Conservation (phyloP, 2,888 invertebrate genomes). For the Eilema griseolum region DNA sequence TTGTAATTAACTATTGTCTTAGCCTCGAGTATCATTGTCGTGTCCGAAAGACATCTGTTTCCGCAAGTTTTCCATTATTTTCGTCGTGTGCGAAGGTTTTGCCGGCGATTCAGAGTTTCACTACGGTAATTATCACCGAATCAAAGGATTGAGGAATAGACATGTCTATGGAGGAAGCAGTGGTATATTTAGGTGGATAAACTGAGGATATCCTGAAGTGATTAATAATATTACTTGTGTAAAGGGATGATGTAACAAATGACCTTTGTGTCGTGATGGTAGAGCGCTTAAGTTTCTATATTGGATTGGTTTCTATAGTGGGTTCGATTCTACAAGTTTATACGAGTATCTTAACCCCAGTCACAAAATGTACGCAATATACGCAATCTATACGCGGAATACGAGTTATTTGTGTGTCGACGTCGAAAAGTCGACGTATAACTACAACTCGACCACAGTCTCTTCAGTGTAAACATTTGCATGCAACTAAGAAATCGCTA, state of each 20-base stretch:
- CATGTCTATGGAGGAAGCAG: neutral
- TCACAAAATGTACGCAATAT: no score
- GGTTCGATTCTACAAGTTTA: neutral
- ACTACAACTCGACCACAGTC: no score
- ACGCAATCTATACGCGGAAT: no score
- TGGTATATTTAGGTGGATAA: neutral
- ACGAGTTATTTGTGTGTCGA: no score
- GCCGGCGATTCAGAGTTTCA: slow-evolving; percentile 38
- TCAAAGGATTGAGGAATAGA: slow-evolving; percentile 15
- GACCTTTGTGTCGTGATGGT: neutral
- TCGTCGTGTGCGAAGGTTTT: slow-evolving; percentile 31
- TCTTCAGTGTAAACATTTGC: no score
- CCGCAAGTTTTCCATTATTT: slow-evolving; percentile 37
- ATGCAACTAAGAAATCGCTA: no score
- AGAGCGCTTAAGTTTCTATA: neutral
- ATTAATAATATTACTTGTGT: neutral
- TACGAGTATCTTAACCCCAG: no score
- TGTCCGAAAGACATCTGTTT: slow-evolving; percentile 24
- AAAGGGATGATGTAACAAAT: neutral
- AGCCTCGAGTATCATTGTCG: slow-evolving; percentile 36
- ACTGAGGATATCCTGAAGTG: neutral
- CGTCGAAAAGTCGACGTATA: no score
- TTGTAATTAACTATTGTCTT: slow-evolving; percentile 15
- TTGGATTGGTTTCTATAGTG: neutral
- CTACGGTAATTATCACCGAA: slow-evolving; percentile 19